Conservation (phyloP, 2,113 vertebrate species). For the Alethe castanea region DNA sequence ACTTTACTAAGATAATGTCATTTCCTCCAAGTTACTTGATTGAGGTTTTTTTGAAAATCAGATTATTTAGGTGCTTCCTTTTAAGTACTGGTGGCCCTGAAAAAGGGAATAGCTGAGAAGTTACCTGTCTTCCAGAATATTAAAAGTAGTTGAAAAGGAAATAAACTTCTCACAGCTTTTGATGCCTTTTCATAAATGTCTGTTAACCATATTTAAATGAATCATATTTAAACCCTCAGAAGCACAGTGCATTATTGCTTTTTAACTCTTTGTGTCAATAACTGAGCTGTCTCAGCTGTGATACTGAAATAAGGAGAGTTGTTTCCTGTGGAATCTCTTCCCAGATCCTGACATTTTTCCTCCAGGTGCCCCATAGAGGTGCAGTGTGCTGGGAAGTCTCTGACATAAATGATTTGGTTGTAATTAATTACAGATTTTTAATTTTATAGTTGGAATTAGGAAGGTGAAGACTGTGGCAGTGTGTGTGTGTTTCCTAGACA, state of each 20-base stretch:
- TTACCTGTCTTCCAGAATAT: not conserved
- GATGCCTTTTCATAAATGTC: not conserved
- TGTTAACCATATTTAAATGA: not conserved
- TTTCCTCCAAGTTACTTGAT: not conserved
- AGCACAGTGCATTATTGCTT: not conserved
- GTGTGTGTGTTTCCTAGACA: not conserved
- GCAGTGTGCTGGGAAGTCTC: not conserved
- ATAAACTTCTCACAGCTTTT: not conserved
- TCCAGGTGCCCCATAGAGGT: not conserved
- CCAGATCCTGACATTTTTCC: not conserved
- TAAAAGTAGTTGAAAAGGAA: not conserved
- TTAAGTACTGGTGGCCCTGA: not conserved
- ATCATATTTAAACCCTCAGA: not conserved
- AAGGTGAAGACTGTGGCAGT: not conserved
- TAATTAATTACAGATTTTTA: not conserved
- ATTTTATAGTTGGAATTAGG: not conserved
- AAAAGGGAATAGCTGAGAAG: not conserved
- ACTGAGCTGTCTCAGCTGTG: not conserved
- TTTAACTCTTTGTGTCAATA: not conserved
- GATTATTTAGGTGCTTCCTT: not conserved
- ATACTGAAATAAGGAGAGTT: not conserved
- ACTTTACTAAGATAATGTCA: not conserved
- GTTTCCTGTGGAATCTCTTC: not conserved
- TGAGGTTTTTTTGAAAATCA: not conserved
- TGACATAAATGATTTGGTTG: not conserved